Percentiles rank a stretch among this genome's conserved stretches.
These are phyloP conservation scores for Eudasyphora cyanicolor DNA, from an alignment of 2,888 invertebrate species.

Conservation along the genomic window DNA sequence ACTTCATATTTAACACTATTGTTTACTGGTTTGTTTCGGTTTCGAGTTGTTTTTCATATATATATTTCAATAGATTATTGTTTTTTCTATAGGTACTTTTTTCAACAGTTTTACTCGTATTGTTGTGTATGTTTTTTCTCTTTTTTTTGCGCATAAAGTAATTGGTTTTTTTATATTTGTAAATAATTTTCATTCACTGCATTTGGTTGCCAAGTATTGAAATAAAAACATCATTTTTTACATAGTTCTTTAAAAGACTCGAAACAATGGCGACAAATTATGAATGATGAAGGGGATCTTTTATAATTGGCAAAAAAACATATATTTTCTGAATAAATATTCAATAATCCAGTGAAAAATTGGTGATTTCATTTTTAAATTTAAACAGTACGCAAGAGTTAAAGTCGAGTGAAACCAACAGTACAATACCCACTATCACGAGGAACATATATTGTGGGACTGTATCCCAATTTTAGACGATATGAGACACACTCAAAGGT, in stretches of 20 bases:
- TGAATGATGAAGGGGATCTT: neutral
- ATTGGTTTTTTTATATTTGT: neutral
- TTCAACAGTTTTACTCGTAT: constrained; percentile 55
- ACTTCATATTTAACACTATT: constrained; percentile 36
- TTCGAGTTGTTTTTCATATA: constrained; percentile 30
- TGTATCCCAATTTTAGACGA: too few species aligned
- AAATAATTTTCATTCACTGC: neutral
- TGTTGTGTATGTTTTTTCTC: constrained; percentile 11
- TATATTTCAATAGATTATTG: constrained; percentile 59
- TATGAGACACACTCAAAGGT: too few species aligned
- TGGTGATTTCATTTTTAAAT: too few species aligned
- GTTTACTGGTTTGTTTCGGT: constrained; percentile 35
- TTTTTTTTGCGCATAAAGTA: constrained; percentile 38
- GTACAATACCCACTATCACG: too few species aligned
- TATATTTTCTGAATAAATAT: too few species aligned
- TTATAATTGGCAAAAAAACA: neutral
- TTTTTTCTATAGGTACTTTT: constrained; percentile 65
- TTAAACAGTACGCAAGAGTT: too few species aligned
- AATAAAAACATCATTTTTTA: neutral
- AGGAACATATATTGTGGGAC: too few species aligned
- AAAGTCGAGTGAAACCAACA: too few species aligned
- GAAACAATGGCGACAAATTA: neutral
- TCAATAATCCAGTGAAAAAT: neutral
- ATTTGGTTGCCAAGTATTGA: neutral
- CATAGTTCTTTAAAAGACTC: constrained; percentile 1